A percentile compares a stretch with the other conserved stretches of the same genome.
Conservation (phyloP, 2,888 invertebrate genomes). For the Troglohyphantes excavatus region DNA sequence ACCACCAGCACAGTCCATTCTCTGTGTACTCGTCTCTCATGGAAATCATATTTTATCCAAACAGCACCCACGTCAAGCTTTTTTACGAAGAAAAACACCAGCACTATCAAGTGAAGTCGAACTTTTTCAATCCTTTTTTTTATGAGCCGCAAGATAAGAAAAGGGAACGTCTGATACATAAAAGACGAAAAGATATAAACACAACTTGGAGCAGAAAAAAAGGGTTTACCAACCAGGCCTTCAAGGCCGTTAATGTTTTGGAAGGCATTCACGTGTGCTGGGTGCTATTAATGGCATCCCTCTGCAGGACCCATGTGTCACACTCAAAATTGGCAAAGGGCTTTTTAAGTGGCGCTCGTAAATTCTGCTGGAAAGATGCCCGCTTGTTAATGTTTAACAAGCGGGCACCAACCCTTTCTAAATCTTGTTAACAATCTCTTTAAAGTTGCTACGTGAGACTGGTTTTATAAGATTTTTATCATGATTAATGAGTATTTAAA, state of each 20-base stretch:
- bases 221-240: slow-evolving; percentile 7
- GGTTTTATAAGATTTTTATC: too few relatives aligned
- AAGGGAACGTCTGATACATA: background rate
- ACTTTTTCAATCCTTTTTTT: background rate
- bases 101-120: background rate
- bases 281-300: slow-evolving; percentile 32
- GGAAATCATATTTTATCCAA: too few relatives aligned
- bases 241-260: slow-evolving; percentile 57
- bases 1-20: too few relatives aligned
- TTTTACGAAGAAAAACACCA: background rate
- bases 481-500: too few relatives aligned
- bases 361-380: slow-evolving; percentile 50
- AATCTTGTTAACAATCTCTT: too few relatives aligned
- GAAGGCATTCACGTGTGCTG: background rate
- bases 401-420: background rate
- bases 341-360: slow-evolving; percentile 40
- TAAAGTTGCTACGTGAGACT: too few relatives aligned
- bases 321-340: background rate
- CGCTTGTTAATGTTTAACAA: slow-evolving; percentile 27
- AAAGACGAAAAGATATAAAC: background rate
- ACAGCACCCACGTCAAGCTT: too few relatives aligned
- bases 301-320: background rate
- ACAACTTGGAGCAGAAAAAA: slow-evolving; percentile 22
- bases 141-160: background rate
- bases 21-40: too few relatives aligned